Conservation (phyloP, 2,888 invertebrate species). For the Acrobeloides nanus region DNA sequence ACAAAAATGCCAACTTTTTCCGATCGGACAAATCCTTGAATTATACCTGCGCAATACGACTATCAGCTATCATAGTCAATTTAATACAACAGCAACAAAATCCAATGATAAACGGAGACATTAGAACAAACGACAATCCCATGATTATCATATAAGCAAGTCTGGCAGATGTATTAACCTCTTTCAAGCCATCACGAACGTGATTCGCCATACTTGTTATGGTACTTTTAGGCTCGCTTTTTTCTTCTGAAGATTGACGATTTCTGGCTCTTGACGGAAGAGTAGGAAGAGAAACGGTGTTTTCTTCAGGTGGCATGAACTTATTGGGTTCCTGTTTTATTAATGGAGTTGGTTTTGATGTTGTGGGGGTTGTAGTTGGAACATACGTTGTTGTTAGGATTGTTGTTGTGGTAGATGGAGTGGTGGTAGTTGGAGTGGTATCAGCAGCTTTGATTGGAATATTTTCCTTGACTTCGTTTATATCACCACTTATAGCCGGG, state of each 20-base stretch:
- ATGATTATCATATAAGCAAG: constrained; percentile 8
- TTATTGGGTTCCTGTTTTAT: not conserved
- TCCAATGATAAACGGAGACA: constrained; percentile 19
- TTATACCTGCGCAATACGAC: constrained; percentile 26
- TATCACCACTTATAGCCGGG: too few species aligned
- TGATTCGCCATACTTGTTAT: not conserved
- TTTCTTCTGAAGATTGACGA: not conserved
- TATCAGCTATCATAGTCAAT: constrained; percentile 20
- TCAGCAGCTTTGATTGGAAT: too few species aligned
- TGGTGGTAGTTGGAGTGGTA: constrained; percentile 2
- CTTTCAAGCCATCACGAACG: not conserved
- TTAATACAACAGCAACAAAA: constrained; percentile 30
- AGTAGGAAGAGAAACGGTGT: too few species aligned
- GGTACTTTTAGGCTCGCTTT: not conserved
- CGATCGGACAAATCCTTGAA: too few species aligned
- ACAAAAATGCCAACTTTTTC: too few species aligned
- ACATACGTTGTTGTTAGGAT: constrained; percentile 6
- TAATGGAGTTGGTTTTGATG: constrained; percentile 1
- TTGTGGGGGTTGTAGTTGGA: constrained; percentile 14
- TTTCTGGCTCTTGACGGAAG: not conserved
- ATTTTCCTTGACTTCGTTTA: too few species aligned
- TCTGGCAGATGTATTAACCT: constrained; percentile 4
- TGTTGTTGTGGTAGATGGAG: constrained; percentile 13
- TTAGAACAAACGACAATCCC: constrained; percentile 6
- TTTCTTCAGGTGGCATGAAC: constrained; percentile 4